Percentiles rank a stretch among this genome's conserved stretches.
phyloP scores from a whole-genome alignment of 2,113 vertebrate genomes.

The Seriola dumerili region DNA sequence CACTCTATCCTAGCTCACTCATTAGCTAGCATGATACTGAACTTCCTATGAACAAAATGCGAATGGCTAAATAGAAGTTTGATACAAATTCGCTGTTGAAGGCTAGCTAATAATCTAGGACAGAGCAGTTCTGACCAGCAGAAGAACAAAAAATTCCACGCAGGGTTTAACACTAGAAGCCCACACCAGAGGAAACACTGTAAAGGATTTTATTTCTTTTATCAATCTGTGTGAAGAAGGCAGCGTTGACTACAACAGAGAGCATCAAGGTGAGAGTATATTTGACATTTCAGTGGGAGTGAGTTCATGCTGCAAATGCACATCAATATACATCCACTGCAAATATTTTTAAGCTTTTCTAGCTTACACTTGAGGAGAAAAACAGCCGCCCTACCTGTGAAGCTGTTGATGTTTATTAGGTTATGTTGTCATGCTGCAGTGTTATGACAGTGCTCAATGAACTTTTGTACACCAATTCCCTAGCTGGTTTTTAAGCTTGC shows the following conservation, averaged over 20 bases:
- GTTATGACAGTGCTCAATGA: conserved; percentile 80
- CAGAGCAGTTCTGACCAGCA: not conserved
- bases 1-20: too few relatives aligned
- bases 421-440: conserved; percentile 71
- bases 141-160: not conserved
- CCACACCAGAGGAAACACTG: not conserved
- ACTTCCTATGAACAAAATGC: not conserved
- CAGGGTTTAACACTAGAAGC: not conserved
- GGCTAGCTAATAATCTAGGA: not conserved
- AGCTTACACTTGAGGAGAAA: conserved; percentile 16
- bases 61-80: not conserved
- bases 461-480: conserved; percentile 79
- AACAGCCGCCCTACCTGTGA: conserved; percentile 36
- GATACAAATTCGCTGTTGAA: not conserved
- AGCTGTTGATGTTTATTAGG: conserved; percentile 62
- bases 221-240: conserved; percentile 9
- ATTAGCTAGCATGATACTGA: not conserved
- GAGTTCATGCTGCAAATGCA: conserved; percentile 14
- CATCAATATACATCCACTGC: conserved; percentile 7
- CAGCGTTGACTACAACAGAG: conserved; percentile 31
- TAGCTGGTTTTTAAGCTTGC: conserved; percentile 79
- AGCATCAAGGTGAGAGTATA: conserved; percentile 18
- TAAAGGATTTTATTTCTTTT: conserved; percentile 28
- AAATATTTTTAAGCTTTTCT: conserved; percentile 20
- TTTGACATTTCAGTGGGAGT: conserved; percentile 15